Base-by-base conservation (phyloP, 2,888 invertebrate genomes). In the Phortica okadai region DNA sequence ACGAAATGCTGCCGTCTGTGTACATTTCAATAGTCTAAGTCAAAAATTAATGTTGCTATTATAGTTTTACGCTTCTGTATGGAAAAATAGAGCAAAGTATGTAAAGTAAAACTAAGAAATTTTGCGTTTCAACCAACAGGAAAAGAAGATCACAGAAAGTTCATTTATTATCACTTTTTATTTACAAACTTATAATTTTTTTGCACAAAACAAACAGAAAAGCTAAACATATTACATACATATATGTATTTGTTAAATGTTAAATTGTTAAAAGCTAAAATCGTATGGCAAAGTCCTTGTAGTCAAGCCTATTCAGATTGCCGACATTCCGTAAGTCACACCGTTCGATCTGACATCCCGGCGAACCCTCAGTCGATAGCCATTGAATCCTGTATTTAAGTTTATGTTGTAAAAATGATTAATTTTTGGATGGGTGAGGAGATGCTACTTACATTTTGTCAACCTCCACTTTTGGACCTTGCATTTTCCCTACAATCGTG, bases 401-500 rank as follows among this genome's bases (percentile, higher is more conserved):
- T 33, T 33, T 4, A 33, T 33, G 33, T 4, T 92, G 62, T 8
- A 58, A 70, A 67, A 76, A 66, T 64, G 2, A 33, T 33, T 33
- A 33, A 5, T 33, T 33, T 33, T 0, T 70, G 7, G 7, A 45
- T 70, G 44, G 16, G 16, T 16, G 42, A 21, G 45, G 11, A 21
- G 8, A 64, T 16, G 50, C 2, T 73, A 93, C 95, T 94, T 92
- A 97, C 98, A 98, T 96, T 90, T 95, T 95, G 88, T 97, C 96
- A 74, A 98, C 92, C 84, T 94, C 93, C 7, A 94, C 92, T 89
- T 95, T 96, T 64, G 93, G 93, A 11, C 98, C 98, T 91, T 98
- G 97, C 90, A 98, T 93, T 91, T 96, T 96, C 73, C 98, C 98
- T 7, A 96, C 94, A 74, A 98, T 96, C 14, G 98, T 97, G 25